Percentiles rank a stretch among this genome's conserved stretches.
These are phyloP conservation scores for Aegithalos caudatus DNA, from an alignment of 2,113 vertebrate genomes.

Conservation along the genomic window DNA sequence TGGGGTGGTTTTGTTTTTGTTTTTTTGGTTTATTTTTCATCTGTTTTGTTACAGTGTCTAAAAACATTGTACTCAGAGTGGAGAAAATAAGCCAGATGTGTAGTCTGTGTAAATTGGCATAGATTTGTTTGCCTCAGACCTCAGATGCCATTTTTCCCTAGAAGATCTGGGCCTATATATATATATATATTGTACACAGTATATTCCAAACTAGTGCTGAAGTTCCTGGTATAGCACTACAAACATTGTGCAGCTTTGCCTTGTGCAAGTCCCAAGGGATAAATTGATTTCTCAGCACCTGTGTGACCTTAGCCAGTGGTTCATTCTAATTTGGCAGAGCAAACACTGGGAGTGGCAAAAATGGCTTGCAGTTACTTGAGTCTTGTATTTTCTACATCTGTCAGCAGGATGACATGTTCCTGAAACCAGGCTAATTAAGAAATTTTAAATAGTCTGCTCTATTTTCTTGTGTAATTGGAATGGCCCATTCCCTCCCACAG, in stretches of 20 bases:
- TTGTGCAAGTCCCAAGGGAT: background rate
- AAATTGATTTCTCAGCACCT: slow-evolving; percentile 38
- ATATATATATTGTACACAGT: background rate
- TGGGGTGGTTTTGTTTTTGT: too few species aligned
- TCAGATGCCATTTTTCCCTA: background rate
- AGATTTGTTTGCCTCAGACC: background rate
- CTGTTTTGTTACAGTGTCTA: background rate
- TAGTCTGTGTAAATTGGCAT: background rate
- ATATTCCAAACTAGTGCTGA: background rate
- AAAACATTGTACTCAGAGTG: background rate
- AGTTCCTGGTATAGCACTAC: background rate
- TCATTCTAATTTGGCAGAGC: background rate
- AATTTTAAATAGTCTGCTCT: slow-evolving; percentile 44
- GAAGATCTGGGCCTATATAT: background rate
- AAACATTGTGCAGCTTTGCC: background rate
- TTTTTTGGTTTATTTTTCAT: accelerated
- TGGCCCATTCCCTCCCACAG: slow-evolving; percentile 19
- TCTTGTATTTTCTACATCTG: background rate
- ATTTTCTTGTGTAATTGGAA: slow-evolving; percentile 58
- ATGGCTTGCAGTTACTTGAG: background rate
- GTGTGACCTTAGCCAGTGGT: background rate
- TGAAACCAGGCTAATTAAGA: slow-evolving; percentile 55
- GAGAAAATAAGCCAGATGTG: background rate
- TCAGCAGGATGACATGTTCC: background rate
- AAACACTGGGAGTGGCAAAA: background rate